phyloP scores from a whole-genome alignment of 2,888 invertebrate genomes.

The Watsonalla cultraria region DNA sequence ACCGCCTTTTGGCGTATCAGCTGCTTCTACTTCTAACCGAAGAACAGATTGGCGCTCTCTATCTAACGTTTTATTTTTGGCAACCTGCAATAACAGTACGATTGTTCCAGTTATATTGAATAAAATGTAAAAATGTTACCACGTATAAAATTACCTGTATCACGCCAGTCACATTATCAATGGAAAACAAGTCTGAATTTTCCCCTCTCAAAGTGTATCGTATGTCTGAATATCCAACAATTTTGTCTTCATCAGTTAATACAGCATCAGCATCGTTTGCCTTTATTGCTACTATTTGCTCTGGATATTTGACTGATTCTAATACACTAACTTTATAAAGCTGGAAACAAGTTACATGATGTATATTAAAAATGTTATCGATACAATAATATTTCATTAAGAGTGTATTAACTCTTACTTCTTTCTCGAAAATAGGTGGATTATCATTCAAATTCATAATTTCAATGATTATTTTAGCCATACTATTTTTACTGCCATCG shows the following conservation, averaged over 20 bases:
- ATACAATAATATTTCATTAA: neutral
- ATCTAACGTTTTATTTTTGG: conserved; percentile 83
- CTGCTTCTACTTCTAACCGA: conserved; percentile 84
- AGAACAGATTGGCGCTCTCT: conserved; percentile 85
- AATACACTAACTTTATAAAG: conserved; percentile 83
- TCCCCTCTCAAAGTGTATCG: conserved; percentile 86
- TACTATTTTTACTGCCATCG: conserved; percentile 77
- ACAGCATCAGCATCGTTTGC: conserved; percentile 86
- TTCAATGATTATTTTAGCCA: conserved; percentile 83
- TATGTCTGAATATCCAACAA: conserved; percentile 83
- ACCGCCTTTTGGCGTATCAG: conserved; percentile 85
- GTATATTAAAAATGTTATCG: neutral
- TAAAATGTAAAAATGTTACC: too few relatives aligned
- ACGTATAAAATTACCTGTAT: conserved; percentile 68
- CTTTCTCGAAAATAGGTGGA: conserved; percentile 83
- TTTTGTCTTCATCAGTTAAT: conserved; percentile 73
- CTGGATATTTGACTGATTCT: conserved; percentile 84
- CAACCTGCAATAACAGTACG: conserved; percentile 55
- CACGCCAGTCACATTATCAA: conserved; percentile 83
- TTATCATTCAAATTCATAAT: conserved; percentile 89
- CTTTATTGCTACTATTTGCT: conserved; percentile 81
- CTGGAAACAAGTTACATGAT: conserved; percentile 41
- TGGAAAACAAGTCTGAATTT: conserved; percentile 84
- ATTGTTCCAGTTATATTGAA: neutral
- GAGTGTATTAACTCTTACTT: conserved; percentile 46